Conservation (phyloP, 1,140 invertebrate genomes). For the Spodoptera litura region DNA sequence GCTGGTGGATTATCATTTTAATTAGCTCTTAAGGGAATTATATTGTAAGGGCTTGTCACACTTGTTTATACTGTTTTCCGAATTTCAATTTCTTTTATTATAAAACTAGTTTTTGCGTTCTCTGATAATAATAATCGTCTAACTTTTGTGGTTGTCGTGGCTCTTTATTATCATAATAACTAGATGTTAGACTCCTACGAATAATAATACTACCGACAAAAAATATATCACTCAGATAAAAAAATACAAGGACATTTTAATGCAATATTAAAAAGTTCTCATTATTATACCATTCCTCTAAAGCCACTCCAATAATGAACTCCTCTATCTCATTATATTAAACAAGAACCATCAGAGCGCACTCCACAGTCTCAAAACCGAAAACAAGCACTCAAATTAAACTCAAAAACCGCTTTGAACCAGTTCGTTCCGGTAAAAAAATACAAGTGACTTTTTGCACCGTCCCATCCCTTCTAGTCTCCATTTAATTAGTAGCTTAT, state of each 20-base stretch:
- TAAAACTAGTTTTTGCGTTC: too few relatives aligned
- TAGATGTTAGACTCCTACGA: too few relatives aligned
- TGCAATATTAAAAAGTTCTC: too few relatives aligned
- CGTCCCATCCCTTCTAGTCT: background rate
- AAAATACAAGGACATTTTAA: too few relatives aligned
- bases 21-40: conserved; percentile 5
- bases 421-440: conserved; percentile 9
- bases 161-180: too few relatives aligned
- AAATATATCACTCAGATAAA: too few relatives aligned
- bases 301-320: background rate
- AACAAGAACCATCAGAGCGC: conserved; percentile 11
- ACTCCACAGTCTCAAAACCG: background rate
- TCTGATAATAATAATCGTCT: too few relatives aligned
- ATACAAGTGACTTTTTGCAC: background rate
- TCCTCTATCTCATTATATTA: background rate
- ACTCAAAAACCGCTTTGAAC: conserved; percentile 13
- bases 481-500: conserved; percentile 54
- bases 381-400: conserved; percentile 6
- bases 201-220: too few relatives aligned
- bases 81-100: too few relatives aligned
- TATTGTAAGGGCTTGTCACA: background rate
- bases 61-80: background rate
- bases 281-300: too few relatives aligned
- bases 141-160: too few relatives aligned
- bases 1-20: background rate